phyloP scores from a whole-genome alignment of 2,113 vertebrate species.

The Stegastes partitus region DNA sequence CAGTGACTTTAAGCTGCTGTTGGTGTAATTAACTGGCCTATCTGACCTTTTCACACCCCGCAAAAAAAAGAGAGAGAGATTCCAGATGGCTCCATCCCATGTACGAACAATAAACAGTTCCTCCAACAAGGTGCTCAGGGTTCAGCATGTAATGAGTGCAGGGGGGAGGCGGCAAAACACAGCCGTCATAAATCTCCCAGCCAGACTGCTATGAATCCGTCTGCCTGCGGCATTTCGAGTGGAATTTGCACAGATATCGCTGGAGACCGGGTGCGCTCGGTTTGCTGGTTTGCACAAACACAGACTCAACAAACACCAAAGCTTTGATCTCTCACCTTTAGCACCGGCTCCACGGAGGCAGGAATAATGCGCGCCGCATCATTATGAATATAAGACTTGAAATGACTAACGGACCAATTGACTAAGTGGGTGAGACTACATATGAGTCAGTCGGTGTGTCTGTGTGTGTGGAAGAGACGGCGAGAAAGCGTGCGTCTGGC shows the following conservation, averaged over 20 bases:
- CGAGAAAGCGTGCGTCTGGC: slow-evolving; percentile 66
- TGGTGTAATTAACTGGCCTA: not conserved
- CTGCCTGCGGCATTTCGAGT: slow-evolving; percentile 50
- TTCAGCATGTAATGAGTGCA: slow-evolving; percentile 34
- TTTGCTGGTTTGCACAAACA: slow-evolving; percentile 46
- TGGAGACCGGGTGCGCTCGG: slow-evolving; percentile 44
- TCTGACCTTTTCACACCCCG: slow-evolving; percentile 7
- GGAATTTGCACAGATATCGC: slow-evolving; percentile 74
- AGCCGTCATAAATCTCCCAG: slow-evolving; percentile 34
- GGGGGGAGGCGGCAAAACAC: slow-evolving; percentile 44
- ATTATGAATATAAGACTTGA: slow-evolving; percentile 73
- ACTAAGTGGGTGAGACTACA: slow-evolving; percentile 79
- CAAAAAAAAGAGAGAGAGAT: slow-evolving; percentile 10
- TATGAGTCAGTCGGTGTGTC: slow-evolving; percentile 79
- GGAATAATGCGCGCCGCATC: slow-evolving; percentile 43
- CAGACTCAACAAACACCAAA: slow-evolving; percentile 55
- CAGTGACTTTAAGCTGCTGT: not conserved
- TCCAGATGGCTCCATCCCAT: slow-evolving; percentile 6
- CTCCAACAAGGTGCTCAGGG: slow-evolving; percentile 42
- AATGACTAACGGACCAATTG: slow-evolving; percentile 76
- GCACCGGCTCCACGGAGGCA: slow-evolving; percentile 26
- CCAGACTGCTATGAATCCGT: slow-evolving; percentile 35
- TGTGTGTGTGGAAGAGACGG: slow-evolving; percentile 61
- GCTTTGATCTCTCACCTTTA: slow-evolving; percentile 56
- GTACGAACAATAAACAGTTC: slow-evolving; percentile 36